Evolutionary conservation across 2,888 invertebrate genomes (phyloP).

Genomic region (Plebejus argus): DNA sequence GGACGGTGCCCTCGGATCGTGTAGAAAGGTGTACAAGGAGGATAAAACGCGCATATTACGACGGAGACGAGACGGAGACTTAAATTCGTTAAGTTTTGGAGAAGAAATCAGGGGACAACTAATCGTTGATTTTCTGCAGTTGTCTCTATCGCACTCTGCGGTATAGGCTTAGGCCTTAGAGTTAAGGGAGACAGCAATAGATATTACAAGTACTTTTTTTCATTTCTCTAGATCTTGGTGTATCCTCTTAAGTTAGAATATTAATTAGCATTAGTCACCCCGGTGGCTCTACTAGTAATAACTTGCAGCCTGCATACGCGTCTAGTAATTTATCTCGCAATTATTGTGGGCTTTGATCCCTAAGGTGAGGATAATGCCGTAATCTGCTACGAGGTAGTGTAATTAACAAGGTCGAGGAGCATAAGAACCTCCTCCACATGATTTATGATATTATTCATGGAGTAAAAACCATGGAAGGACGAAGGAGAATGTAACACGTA

Average conservation of each 20-base stretch:
- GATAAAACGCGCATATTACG: too few relatives aligned
- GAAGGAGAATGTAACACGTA: neutral
- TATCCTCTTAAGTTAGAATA: neutral
- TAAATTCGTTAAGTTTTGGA: too few relatives aligned
- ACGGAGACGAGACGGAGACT: too few relatives aligned
- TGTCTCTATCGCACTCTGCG: too few relatives aligned
- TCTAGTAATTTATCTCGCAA: constrained; percentile 2
- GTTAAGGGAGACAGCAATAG: too few relatives aligned
- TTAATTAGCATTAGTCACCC: neutral
- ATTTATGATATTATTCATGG: neutral
- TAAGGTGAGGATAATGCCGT: constrained; percentile 21
- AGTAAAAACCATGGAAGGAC: neutral
- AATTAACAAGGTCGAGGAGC: constrained; percentile 20
- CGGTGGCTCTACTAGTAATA: neutral
- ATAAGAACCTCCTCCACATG: neutral
- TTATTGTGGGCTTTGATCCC: constrained; percentile 24
- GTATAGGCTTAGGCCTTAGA: too few relatives aligned
- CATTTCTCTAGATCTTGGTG: too few relatives aligned
- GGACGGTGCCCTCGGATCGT: too few relatives aligned
- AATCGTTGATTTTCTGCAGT: too few relatives aligned
- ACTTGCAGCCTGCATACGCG: neutral
- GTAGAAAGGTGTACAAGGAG: too few relatives aligned
- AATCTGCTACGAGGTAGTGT: neutral
- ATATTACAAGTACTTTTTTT: too few relatives aligned
- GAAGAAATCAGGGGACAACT: too few relatives aligned